phyloP scores from a whole-genome alignment of 1,140 invertebrate species.

The Hylaeus volcanicus region DNA sequence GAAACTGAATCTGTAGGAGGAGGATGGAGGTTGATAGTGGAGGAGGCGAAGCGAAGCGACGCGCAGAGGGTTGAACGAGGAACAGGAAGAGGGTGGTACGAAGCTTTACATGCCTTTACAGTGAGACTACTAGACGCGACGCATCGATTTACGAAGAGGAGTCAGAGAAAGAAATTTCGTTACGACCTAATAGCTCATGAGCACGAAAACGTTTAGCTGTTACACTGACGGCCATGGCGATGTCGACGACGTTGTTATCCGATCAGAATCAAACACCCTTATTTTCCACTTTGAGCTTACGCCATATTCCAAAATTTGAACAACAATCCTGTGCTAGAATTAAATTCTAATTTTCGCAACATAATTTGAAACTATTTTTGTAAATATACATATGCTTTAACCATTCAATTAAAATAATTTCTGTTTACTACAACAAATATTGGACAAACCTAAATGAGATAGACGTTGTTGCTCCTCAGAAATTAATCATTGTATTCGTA shows the following conservation, averaged over 20 bases:
- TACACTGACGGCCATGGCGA: neutral
- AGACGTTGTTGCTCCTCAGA: too few relatives aligned
- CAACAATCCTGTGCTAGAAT: too few relatives aligned
- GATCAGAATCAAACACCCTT: too few relatives aligned
- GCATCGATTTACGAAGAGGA: conserved; percentile 68
- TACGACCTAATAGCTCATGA: conserved; percentile 40
- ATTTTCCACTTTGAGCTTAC: too few relatives aligned
- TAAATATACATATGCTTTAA: too few relatives aligned
- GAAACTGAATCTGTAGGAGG: conserved; percentile 41
- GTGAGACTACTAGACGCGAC: conserved; percentile 64
- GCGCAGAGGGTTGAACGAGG: conserved; percentile 25
- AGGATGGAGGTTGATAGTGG: conserved; percentile 33
- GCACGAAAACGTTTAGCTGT: conserved; percentile 47
- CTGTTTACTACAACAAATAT: too few relatives aligned
- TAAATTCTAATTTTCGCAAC: too few relatives aligned
- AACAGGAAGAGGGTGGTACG: conserved; percentile 71
- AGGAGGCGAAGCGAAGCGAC: conserved; percentile 5
- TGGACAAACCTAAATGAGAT: too few relatives aligned
- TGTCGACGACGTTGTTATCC: neutral
- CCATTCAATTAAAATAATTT: too few relatives aligned
- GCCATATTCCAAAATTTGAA: too few relatives aligned
- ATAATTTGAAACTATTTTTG: too few relatives aligned
- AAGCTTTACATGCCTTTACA: conserved; percentile 64
- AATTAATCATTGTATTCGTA: too few relatives aligned
- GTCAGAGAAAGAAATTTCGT: conserved; percentile 50